Percentiles rank a stretch among this genome's conserved stretches.
These are phyloP conservation scores for Hypolimnas misippus DNA, from an alignment of 2,888 invertebrate genomes.

Conservation along the genomic window DNA sequence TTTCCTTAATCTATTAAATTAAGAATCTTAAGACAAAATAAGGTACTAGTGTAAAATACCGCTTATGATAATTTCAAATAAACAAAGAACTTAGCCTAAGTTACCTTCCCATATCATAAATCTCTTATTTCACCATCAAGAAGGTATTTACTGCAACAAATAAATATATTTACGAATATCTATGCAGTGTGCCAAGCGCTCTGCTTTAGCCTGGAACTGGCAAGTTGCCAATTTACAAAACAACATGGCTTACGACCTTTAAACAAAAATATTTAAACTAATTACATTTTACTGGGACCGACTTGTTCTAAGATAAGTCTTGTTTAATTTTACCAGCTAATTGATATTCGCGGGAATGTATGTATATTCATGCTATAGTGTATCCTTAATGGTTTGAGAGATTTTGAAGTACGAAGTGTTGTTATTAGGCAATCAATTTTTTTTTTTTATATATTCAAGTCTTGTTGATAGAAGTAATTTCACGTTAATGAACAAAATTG, in stretches of 20 bases:
- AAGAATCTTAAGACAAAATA: too few relatives aligned
- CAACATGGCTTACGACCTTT: conserved; percentile 22
- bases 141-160: conserved; percentile 5
- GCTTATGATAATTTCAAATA: too few relatives aligned
- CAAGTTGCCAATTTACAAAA: conserved; percentile 24
- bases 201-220: conserved; percentile 18
- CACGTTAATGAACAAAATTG: too few relatives aligned
- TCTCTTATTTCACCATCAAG: background rate
- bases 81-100: background rate
- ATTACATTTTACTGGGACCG: background rate
- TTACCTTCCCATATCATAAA: background rate
- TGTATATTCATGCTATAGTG: too few relatives aligned
- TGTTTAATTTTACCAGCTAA: background rate
- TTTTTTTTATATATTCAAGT: too few relatives aligned
- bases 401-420: too few relatives aligned
- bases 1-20: too few relatives aligned
- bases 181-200: conserved; percentile 13
- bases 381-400: too few relatives aligned
- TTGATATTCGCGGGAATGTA: background rate
- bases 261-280: background rate
- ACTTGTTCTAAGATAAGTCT: background rate
- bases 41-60: too few relatives aligned
- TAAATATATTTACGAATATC: conserved; percentile 22
- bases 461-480: too few relatives aligned
- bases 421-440: too few relatives aligned